Conservation (phyloP, 2,113 vertebrate species). For the Malaclemys terrapin region DNA sequence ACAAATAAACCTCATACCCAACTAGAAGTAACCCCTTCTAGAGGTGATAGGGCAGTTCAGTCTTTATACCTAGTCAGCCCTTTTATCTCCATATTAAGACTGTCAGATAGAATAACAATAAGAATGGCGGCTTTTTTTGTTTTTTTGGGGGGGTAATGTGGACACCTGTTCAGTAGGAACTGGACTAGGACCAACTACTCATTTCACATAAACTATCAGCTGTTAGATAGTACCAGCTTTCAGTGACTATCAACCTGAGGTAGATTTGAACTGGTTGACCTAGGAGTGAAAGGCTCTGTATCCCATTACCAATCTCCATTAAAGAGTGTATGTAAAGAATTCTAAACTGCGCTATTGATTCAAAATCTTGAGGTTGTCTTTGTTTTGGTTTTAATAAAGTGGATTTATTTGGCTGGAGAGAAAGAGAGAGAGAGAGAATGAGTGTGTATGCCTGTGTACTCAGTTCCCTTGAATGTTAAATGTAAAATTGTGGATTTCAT, state of each 20-base stretch:
- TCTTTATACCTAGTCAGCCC: neutral
- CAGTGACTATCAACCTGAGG: constrained; percentile 68
- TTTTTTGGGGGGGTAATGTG: neutral
- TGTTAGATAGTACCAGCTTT: constrained; percentile 68
- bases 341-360: constrained; percentile 35
- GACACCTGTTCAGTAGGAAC: constrained; percentile 68
- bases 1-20: neutral
- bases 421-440: neutral
- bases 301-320: constrained; percentile 52
- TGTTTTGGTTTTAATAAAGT: neutral
- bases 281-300: constrained; percentile 58
- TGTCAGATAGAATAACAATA: constrained; percentile 48
- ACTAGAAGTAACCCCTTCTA: neutral
- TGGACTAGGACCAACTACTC: constrained; percentile 66
- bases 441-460: neutral
- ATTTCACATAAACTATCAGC: constrained; percentile 74
- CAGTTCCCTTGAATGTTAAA: neutral
- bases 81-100: neutral
- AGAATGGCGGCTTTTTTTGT: neutral
- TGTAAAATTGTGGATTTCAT: neutral
- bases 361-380: neutral
- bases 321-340: constrained; percentile 9
- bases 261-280: constrained; percentile 68
- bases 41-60: neutral
- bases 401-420: neutral